Percentiles rank a stretch among this genome's conserved stretches.
These are phyloP conservation scores for Trilocha varians DNA, from an alignment of 2,888 invertebrate species.

Conservation along the genomic window DNA sequence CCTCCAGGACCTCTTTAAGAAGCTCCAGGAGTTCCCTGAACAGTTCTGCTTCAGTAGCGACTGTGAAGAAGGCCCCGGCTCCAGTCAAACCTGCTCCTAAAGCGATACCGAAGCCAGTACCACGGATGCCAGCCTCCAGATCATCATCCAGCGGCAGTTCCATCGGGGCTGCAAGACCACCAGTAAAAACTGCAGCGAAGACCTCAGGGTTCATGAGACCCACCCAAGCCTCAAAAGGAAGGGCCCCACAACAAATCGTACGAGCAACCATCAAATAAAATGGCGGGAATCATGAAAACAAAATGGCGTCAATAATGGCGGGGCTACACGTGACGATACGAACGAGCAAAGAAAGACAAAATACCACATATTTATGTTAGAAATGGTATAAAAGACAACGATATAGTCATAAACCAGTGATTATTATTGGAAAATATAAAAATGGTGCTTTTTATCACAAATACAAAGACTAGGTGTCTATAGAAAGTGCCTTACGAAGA, in stretches of 20 bases:
- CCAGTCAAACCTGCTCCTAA: constrained; percentile 54
- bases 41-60: constrained; percentile 85
- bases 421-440: too few species aligned
- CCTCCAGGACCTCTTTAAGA: constrained; percentile 84
- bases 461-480: too few species aligned
- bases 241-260: constrained; percentile 51
- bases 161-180: constrained; percentile 62
- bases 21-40: constrained; percentile 89
- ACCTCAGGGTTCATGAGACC: constrained; percentile 87
- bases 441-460: too few species aligned
- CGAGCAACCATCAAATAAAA: constrained; percentile 49
- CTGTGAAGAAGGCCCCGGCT: constrained; percentile 80
- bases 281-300: too few species aligned
- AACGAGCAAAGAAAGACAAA: neutral
- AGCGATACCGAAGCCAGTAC: constrained; percentile 57
- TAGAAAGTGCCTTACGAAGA: too few species aligned
- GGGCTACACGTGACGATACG: neutral
- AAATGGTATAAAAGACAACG: neutral
- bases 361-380: neutral
- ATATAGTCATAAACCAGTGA: neutral
- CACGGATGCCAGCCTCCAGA: constrained; percentile 59
- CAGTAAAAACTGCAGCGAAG: constrained; percentile 44
- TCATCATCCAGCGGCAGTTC: constrained; percentile 66
- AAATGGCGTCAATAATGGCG: too few species aligned
- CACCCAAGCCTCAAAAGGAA: constrained; percentile 87